phyloP scores from a whole-genome alignment of 2,888 invertebrate species.

The Hermaeophaga mercurialis region DNA sequence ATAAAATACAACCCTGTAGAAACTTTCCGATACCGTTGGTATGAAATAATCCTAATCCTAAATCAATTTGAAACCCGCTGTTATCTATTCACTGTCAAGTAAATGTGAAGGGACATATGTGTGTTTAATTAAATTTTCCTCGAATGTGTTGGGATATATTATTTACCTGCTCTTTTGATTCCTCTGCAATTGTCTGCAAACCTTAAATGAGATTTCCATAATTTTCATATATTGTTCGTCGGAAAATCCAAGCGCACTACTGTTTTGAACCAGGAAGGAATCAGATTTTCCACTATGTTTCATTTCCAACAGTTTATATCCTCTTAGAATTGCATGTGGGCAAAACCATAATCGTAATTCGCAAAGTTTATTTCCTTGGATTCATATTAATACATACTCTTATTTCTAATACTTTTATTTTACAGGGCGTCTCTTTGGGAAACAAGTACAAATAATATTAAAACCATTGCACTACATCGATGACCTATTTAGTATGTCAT shows the following conservation, averaged over 20 bases:
- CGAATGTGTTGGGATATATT: conserved; percentile 9
- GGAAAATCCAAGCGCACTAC: background rate
- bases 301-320: background rate
- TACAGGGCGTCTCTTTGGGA: too few species aligned
- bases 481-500: too few species aligned
- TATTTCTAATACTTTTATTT: too few species aligned
- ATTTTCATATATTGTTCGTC: background rate
- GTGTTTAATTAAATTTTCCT: conserved; percentile 20
- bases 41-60: too few species aligned
- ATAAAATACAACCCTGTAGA: too few species aligned
- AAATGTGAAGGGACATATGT: conserved; percentile 2
- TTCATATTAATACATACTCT: too few species aligned
- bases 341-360: too few species aligned
- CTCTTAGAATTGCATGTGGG: too few species aligned
- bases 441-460: too few species aligned
- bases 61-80: background rate
- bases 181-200: conserved; percentile 4
- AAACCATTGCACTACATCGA: too few species aligned
- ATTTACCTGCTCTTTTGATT: conserved; percentile 16
- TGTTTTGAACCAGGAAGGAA: background rate
- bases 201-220: conserved; percentile 4
- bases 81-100: background rate
- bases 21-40: too few species aligned
- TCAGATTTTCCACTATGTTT: background rate
- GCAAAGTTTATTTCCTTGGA: too few species aligned